Evolutionary conservation across 2,797 vertebrate genomes (phyloP).

Genomic region (Cossypha caffra): DNA sequence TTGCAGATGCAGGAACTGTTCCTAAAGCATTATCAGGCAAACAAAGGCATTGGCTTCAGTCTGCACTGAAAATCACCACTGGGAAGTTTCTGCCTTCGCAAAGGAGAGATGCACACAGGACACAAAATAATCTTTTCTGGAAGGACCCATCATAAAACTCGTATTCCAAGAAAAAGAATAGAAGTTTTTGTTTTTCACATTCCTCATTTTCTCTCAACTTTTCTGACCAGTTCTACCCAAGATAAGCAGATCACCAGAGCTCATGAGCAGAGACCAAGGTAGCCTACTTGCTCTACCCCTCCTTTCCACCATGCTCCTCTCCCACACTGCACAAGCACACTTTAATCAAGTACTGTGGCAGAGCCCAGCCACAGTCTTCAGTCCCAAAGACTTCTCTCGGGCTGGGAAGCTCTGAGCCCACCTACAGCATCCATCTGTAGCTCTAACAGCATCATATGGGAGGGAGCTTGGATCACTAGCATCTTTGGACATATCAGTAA

Average conservation of each 20-base stretch:
- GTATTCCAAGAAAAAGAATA: fast-evolving
- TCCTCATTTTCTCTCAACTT: neutral
- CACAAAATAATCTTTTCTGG: neutral
- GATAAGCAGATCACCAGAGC: neutral
- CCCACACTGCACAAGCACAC: neutral
- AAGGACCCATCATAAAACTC: neutral
- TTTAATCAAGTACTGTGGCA: neutral
- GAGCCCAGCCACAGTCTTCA: neutral
- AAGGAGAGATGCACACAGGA: neutral
- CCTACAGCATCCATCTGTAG: neutral
- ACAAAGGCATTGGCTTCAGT: neutral
- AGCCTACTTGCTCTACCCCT: neutral
- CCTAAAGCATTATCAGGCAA: neutral
- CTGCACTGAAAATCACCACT: neutral
- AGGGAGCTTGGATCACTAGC: neutral
- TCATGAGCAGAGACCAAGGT: neutral
- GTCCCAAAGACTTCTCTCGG: neutral
- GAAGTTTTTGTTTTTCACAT: neutral
- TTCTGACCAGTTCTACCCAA: neutral
- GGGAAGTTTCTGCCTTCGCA: neutral
- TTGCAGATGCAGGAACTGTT: neutral
- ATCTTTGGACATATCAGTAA: neutral
- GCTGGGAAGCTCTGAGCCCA: neutral
- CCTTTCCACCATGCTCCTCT: neutral
- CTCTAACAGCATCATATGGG: neutral